These are phyloP conservation scores for Numida meleagris DNA, from an alignment of 2,113 vertebrate species.

Conservation along the genomic window DNA sequence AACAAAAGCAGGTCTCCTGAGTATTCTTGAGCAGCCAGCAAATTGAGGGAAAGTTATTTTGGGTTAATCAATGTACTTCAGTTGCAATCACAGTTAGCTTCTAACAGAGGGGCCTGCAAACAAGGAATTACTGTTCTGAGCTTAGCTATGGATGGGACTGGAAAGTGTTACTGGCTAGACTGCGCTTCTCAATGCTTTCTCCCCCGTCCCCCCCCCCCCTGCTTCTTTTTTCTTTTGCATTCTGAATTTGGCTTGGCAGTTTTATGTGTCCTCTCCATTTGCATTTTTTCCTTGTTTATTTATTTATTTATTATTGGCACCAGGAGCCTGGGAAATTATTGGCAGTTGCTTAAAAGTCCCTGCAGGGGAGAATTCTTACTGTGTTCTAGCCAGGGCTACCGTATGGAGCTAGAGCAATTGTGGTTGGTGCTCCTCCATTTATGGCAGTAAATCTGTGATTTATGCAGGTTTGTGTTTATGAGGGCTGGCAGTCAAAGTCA, in stretches of 20 bases:
- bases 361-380: slow-evolving; percentile 48
- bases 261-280: slow-evolving; percentile 20
- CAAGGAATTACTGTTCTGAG: slow-evolving; percentile 68
- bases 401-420: slow-evolving; percentile 49
- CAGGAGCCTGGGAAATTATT: slow-evolving; percentile 46
- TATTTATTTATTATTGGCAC: slow-evolving; percentile 53
- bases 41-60: slow-evolving; percentile 76
- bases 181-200: slow-evolving; percentile 25
- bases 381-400: slow-evolving; percentile 16
- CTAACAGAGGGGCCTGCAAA: slow-evolving; percentile 63
- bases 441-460: slow-evolving; percentile 20
- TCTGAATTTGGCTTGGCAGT: slow-evolving; percentile 44
- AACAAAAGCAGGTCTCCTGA: slow-evolving; percentile 78
- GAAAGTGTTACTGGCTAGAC: slow-evolving; percentile 65
- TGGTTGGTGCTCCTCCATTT: slow-evolving; percentile 28
- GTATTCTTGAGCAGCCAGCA: slow-evolving; percentile 73
- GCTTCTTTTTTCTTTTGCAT: neutral
- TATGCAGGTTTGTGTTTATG: neutral
- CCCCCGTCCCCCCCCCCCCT: too few species aligned
- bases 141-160: slow-evolving; percentile 43
- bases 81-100: slow-evolving; percentile 72
- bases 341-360: slow-evolving; percentile 53
- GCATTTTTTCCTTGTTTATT: neutral
- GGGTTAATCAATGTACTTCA: slow-evolving; percentile 75
- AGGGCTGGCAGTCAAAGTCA: neutral